Conservation (phyloP, 2,888 invertebrate genomes). For the Phania funesta region DNA sequence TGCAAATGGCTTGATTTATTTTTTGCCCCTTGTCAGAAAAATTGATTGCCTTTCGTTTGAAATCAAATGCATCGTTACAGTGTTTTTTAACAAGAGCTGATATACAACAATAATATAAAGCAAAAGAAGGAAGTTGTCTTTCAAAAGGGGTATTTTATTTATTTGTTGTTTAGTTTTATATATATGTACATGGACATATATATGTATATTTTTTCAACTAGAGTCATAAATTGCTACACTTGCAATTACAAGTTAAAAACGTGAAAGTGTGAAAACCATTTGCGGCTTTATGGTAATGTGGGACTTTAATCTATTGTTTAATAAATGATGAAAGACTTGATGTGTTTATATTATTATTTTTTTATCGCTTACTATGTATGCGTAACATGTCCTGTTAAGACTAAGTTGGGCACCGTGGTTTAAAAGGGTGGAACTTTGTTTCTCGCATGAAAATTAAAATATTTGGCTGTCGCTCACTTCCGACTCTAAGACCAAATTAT, state of each 20-base stretch:
- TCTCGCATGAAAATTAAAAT: background rate
- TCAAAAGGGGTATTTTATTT: constrained; percentile 31
- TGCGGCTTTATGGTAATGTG: constrained; percentile 29
- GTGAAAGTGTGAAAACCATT: constrained; percentile 61
- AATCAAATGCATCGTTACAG: constrained; percentile 31
- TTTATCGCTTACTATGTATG: background rate
- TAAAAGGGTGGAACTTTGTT: background rate
- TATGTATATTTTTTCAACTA: background rate
- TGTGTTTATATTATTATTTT: constrained; percentile 32
- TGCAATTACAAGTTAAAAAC: constrained; percentile 56
- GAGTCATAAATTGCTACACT: constrained; percentile 63
- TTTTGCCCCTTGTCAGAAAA: background rate
- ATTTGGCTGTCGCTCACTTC: too few species aligned
- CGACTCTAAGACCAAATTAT: too few species aligned
- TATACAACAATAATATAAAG: background rate
- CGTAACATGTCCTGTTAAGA: constrained; percentile 4
- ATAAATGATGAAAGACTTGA: constrained; percentile 52
- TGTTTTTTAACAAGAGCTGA: background rate
- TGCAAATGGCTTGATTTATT: constrained; percentile 44
- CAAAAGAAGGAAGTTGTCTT: constrained; percentile 9
- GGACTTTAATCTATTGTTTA: constrained; percentile 41
- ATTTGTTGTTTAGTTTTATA: background rate
- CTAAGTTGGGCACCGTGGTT: background rate
- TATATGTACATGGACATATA: background rate
- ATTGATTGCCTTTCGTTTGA: constrained; percentile 45